These are phyloP conservation scores for Pangasius mekongensis DNA, from an alignment of 2,797 vertebrate species.

Conservation along the genomic window DNA sequence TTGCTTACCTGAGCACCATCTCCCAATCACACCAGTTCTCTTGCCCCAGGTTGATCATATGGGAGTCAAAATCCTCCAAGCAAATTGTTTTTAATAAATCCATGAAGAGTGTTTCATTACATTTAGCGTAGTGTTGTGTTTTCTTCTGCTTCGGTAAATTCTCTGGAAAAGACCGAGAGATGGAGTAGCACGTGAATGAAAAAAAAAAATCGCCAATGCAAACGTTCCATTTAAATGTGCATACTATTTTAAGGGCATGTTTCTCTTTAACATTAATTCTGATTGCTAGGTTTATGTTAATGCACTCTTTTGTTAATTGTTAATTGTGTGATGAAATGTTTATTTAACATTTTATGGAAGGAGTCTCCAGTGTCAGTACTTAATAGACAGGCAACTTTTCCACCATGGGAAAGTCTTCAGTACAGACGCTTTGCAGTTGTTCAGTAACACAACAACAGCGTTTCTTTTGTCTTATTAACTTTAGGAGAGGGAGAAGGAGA, in stretches of 20 bases:
- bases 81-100: fast-evolving
- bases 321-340: background rate
- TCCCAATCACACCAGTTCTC: conserved; percentile 24
- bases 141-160: background rate
- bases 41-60: background rate
- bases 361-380: too few relatives aligned
- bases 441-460: too few relatives aligned
- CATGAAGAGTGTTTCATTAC: background rate
- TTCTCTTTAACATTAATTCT: background rate
- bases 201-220: background rate
- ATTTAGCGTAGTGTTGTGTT: background rate
- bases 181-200: background rate
- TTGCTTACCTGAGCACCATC: conserved; percentile 13
- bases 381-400: background rate
- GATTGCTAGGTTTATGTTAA: background rate
- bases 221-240: background rate
- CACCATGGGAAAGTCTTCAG: background rate
- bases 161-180: background rate
- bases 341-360: background rate
- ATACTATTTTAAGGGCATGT: background rate
- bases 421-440: too few relatives aligned
- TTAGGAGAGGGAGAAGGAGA: too few relatives aligned
- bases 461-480: too few relatives aligned
- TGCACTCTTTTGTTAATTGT: background rate
- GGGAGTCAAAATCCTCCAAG: fast-evolving